Percentiles rank a stretch among this genome's conserved stretches.
Evolutionary conservation across 1,140 invertebrate genomes (phyloP).

Genomic region (Palaemon carinicauda): DNA sequence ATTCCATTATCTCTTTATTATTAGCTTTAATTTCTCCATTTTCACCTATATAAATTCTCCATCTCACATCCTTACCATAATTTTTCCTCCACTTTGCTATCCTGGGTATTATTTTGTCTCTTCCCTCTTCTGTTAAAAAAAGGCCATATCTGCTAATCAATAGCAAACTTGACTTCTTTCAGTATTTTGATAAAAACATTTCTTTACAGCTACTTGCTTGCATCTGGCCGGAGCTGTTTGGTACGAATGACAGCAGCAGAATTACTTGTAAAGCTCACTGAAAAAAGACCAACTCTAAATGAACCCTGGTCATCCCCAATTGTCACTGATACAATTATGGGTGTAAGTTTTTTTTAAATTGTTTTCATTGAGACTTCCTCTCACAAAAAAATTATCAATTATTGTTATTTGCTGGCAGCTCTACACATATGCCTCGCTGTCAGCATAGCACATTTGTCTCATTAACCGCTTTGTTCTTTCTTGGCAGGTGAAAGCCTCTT

Average conservation of each 20-base stretch:
- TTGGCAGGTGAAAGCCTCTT: too few species aligned
- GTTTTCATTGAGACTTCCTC: background rate
- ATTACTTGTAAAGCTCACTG: slow-evolving; percentile 17
- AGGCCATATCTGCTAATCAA: background rate
- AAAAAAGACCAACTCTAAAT: background rate
- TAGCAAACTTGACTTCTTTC: background rate
- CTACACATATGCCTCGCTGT: too few species aligned
- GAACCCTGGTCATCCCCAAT: slow-evolving; percentile 31
- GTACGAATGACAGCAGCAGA: slow-evolving; percentile 22
- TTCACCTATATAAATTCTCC: too few species aligned
- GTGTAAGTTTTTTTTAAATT: background rate
- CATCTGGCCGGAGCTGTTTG: slow-evolving; percentile 24
- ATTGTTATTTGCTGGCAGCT: too few species aligned
- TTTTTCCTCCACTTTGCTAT: too few species aligned
- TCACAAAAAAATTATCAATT: background rate
- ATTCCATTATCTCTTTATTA: too few species aligned
- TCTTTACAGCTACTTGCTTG: slow-evolving; percentile 19
- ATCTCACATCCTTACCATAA: too few species aligned
- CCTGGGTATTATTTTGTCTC: too few species aligned
- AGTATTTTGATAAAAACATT: background rate
- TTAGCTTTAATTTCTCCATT: too few species aligned
- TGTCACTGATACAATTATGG: slow-evolving; percentile 14
- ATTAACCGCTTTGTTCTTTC: too few species aligned
- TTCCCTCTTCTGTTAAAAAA: background rate
- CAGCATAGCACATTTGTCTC: too few species aligned